Base-by-base conservation (phyloP, 2,113 vertebrate species). In the Nannospalax galili region DNA sequence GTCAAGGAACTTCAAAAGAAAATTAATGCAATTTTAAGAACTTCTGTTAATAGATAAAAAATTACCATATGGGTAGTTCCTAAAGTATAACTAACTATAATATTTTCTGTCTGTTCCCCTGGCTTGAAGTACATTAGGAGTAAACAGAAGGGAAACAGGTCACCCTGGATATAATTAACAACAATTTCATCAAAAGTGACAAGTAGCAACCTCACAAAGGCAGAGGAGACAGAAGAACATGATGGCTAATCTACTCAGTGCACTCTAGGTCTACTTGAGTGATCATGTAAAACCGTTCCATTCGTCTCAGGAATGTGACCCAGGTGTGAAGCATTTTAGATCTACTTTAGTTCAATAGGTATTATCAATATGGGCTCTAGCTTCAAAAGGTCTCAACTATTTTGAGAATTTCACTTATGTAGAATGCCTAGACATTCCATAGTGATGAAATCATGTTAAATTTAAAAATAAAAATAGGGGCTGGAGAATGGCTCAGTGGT, bases 21-120 rank as follows among this genome's bases (percentile, higher is more conserved):
- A 35, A 48, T 90, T 45, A 52, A 84, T 52, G 7, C 22, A 45
- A 4, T 92, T 86, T 80, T 4, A 52, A 62, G 73, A 89, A 58
- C 14, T 52, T 78, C 24, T 91, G 22, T 81, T 45, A 65, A 16
- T 56, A 40, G 6, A 67, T 26, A n/a, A n/a, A n/a, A n/a, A n/a
- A n/a, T n/a, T 64, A 24, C 28, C 81, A n/a, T 48, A 37, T 64
- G 45, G 17, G 84, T 10, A 73, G 42, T 92, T 48, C 62, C 69
- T 69, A 84, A 74, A 62, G 17, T 86, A 84, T 1, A 74, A 15
- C 15, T 56, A 1, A 22, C 6, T 56, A 1, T 48, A 58, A 48
- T 35, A 79, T 84, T 92, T 79, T 64, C 67, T 93, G 15, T 73
- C 42, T 93, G n/a, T 94, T 74, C 15, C 19, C 94, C 78, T 32